Base-by-base conservation (phyloP, 2,888 invertebrate genomes). In the Lithophane leautieri region DNA sequence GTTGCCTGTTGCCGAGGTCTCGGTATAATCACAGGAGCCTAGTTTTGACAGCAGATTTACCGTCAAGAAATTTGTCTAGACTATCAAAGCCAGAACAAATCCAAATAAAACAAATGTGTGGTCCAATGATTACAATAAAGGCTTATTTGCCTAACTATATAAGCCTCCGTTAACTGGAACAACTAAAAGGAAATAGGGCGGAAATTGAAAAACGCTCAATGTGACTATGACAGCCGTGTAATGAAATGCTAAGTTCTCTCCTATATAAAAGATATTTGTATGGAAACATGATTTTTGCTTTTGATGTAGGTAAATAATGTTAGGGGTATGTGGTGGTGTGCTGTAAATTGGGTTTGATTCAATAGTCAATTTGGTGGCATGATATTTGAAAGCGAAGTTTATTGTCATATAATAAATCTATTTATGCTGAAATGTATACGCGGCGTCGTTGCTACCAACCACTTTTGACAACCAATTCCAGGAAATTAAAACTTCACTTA, bases 161-260 rank as follows among this genome's bases (percentile, higher is more conserved):
- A 62, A 14, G 47, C 19, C 9, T 19, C 14, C 58, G 47, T 58
- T 66, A 28, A 28, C 28, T 61, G 62, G 73, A 82, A 88, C 86
- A 79, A 89, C 66, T 67, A 73, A 28, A 44, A 54, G 87, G 89
- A 87, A 88, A 89, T 89, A 61, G 61, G 63, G 47, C 73, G 87
- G 87, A 88, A 89, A 88, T 88, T 87, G 89, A 86, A 82, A 86
- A 86, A 79, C 81, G 79, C 25, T 87, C 87, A 76, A 81, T 76
- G 70, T 58, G 66, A 70, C 63, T 60, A 54, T 81, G 83, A 88
- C 87, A 83, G 89, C 14, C 76, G 34, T 65, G 79, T 86, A 86
- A 84, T 86, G 80, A 76, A 80, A 84, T 56, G 78, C 71, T 63
- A 76, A 73, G 50, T 68, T 73, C 66, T 60, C 61, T 44, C 44